Evolutionary conservation across 2,113 vertebrate genomes (phyloP), one percentile per base, ranked within the genome.

Genomic region (Daubentonia madagascariensis): DNA sequence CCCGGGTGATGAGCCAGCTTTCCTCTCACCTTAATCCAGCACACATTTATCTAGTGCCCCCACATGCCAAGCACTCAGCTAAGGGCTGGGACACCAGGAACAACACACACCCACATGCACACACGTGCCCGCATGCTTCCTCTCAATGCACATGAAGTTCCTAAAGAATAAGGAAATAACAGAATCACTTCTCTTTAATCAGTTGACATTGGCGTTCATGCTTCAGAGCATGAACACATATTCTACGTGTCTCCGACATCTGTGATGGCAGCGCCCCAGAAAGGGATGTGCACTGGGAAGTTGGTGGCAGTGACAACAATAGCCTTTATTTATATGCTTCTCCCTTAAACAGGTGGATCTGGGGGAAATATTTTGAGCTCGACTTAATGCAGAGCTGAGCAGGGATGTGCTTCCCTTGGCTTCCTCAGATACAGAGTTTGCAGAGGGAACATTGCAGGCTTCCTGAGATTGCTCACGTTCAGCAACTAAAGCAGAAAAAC

Each of bases 61-160:
- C 22, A 2, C 1, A 1, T 7, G 28, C 20, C 8, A 28, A 43
- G 28, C 28, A 9, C 6, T 2, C 35, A 17, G 40, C 8, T 0
- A 45, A 45, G 37, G 32, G 20, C 45, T 78, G 45, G 68, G 16
- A 54, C 13, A 6, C 3, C 8, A 28, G 54, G 20, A 50, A 0
- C 0, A 3, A 37, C 48, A 17, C 18, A 35, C 1, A 9, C 4
- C 13, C 32, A 5, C 6, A 57, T 13, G 52, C 16, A 54, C 30
- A 4, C 0, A 0, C 12, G 23, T 2, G 5, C 14, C 37, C 0
- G 1, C 10, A 1, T 1, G 0, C 37, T 72, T 92, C 48, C 89
- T 76, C 76, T 70, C 50, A 13, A 3, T 3, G 10, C 10, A 43
- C 20, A 1, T 22, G 25, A 43, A 8, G n/a, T 17, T 61, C 40